Percentiles rank a stretch among this genome's conserved stretches.
These are phyloP conservation scores for Aphodius granarius DNA, from an alignment of 2,888 invertebrate genomes.

Conservation along the genomic window DNA sequence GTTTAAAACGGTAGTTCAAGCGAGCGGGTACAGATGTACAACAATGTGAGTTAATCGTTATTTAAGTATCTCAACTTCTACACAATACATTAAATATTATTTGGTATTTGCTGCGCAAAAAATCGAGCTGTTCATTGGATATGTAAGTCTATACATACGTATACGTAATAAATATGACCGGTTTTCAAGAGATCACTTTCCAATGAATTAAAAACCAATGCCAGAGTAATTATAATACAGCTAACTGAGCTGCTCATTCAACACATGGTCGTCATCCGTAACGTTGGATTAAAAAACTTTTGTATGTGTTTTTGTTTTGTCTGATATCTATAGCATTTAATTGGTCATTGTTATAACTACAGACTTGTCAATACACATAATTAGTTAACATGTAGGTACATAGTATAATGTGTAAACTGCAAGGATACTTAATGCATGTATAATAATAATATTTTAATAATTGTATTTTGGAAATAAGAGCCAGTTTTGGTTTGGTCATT, in stretches of 20 bases:
- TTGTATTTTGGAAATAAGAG: no score
- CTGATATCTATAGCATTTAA: not conserved
- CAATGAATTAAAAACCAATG: not conserved
- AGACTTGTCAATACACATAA: not conserved
- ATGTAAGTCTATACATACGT: not conserved
- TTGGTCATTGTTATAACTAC: not conserved
- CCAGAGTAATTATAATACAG: not conserved
- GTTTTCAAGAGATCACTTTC: not conserved
- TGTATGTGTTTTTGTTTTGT: no score
- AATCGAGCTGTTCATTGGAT: not conserved
- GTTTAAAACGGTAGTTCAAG: not conserved
- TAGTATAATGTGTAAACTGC: no score
- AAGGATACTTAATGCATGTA: no score
- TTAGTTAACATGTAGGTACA: no score
- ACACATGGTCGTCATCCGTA: not conserved
- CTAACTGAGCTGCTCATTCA: not conserved
- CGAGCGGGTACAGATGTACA: not conserved
- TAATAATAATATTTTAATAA: no score
- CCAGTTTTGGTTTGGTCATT: no score
- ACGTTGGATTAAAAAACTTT: not conserved
- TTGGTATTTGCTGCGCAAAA: not conserved
- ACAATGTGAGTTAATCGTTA: not conserved
- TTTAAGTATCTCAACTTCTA: not conserved
- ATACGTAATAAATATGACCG: not conserved
- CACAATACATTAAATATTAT: not conserved